Evolutionary conservation across 2,797 vertebrate species (phyloP).

Genomic region (Numenius phaeopus): DNA sequence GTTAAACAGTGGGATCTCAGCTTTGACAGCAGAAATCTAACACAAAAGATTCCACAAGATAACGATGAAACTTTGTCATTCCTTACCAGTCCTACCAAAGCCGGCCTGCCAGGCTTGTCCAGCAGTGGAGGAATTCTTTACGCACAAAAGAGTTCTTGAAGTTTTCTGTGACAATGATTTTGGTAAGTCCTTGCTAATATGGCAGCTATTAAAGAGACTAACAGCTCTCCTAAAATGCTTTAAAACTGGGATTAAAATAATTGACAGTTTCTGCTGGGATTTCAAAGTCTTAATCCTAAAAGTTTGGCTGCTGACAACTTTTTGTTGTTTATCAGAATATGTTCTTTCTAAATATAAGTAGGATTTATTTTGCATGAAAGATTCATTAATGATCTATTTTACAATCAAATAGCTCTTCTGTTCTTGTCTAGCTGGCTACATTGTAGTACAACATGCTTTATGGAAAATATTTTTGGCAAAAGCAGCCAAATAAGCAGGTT

Average conservation of each 20-base stretch:
- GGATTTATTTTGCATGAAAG: background rate
- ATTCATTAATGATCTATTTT: background rate
- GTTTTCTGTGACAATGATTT: conserved; percentile 87
- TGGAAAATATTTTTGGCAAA: background rate
- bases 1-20: background rate
- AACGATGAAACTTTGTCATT: background rate
- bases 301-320: background rate
- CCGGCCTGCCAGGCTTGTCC: conserved; percentile 89
- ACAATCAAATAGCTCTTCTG: background rate
- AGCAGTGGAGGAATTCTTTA: conserved; percentile 81
- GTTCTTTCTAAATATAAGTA: background rate
- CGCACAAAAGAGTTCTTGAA: conserved; percentile 82
- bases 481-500: background rate
- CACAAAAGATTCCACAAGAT: background rate
- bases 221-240: background rate
- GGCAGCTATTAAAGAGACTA: background rate
- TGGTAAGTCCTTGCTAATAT: conserved; percentile 78
- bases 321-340: background rate
- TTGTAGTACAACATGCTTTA: background rate
- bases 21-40: background rate
- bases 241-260: background rate
- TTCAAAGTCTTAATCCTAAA: background rate
- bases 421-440: background rate
- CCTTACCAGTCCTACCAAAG: conserved; percentile 84
- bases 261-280: background rate